Evolutionary conservation across 2,797 vertebrate species (phyloP).

Genomic region (Microctenopoma steveboyesi): DNA sequence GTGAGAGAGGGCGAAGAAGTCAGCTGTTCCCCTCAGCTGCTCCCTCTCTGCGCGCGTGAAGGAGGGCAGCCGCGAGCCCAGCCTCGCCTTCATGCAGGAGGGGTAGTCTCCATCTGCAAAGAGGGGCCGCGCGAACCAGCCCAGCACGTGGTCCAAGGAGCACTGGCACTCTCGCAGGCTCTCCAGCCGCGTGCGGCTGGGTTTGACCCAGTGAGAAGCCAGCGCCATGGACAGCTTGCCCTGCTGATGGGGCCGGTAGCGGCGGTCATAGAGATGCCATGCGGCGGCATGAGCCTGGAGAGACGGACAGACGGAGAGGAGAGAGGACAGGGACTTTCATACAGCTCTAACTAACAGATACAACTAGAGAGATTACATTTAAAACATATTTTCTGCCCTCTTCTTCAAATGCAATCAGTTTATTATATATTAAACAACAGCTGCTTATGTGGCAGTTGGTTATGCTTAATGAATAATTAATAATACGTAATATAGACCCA

Average conservation of each 20-base stretch:
- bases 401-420: no score
- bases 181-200: conserved; percentile 85
- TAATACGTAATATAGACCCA: no score
- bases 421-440: no score
- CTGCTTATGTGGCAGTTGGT: no score
- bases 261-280: conserved; percentile 93
- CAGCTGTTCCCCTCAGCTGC: conserved; percentile 87
- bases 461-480: no score
- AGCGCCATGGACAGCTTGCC: conserved; percentile 93
- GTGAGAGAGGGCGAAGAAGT: conserved; percentile 97
- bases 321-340: not conserved
- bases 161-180: conserved; percentile 89
- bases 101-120: conserved; percentile 96
- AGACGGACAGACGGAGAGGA: not conserved
- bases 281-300: conserved; percentile 91
- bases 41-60: conserved; percentile 88
- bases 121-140: conserved; percentile 96
- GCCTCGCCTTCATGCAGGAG: conserved; percentile 88
- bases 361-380: no score
- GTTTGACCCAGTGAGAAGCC: conserved; percentile 95
- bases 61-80: conserved; percentile 87
- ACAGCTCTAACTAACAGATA: no score
- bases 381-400: no score
- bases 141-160: conserved; percentile 93
- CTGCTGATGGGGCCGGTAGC: conserved; percentile 87